phyloP scores from a whole-genome alignment of 2,113 vertebrate species.

The Tachuris rubrigastra region DNA sequence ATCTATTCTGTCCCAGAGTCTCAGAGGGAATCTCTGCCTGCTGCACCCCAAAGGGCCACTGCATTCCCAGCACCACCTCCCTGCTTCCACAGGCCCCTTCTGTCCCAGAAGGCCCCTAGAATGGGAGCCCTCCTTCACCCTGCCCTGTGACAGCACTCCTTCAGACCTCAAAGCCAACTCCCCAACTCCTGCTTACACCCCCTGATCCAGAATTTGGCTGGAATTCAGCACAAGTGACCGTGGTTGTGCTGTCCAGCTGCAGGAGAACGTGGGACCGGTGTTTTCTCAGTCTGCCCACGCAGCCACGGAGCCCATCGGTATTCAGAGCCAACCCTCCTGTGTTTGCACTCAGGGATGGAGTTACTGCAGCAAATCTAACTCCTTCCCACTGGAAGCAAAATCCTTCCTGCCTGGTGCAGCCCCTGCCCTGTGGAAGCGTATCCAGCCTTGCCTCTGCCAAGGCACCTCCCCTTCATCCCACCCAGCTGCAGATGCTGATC shows the following conservation, averaged over 20 bases:
- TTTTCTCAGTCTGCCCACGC: background rate
- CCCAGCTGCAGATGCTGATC: background rate
- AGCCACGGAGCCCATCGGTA: background rate
- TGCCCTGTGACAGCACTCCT: background rate
- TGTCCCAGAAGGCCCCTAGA: fast-evolving
- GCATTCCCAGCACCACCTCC: background rate
- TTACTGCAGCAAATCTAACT: background rate
- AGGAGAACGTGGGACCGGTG: background rate
- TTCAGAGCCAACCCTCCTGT: background rate
- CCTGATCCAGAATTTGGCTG: background rate
- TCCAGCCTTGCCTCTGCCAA: background rate
- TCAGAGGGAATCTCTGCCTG: background rate
- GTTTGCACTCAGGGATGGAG: background rate
- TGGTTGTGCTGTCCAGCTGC: background rate
- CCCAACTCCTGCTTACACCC: background rate
- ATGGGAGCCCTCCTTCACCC: fast-evolving
- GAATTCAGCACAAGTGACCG: background rate
- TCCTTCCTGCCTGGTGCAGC: background rate
- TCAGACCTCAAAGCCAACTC: background rate
- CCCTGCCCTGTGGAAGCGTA: background rate
- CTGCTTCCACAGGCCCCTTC: background rate
- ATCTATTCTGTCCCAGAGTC: fast-evolving
- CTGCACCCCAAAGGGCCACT: background rate
- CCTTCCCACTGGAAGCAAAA: background rate
- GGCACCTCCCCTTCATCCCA: background rate